phyloP scores from a whole-genome alignment of 1,140 invertebrate genomes.

The Ctenoplectra terminalis region DNA sequence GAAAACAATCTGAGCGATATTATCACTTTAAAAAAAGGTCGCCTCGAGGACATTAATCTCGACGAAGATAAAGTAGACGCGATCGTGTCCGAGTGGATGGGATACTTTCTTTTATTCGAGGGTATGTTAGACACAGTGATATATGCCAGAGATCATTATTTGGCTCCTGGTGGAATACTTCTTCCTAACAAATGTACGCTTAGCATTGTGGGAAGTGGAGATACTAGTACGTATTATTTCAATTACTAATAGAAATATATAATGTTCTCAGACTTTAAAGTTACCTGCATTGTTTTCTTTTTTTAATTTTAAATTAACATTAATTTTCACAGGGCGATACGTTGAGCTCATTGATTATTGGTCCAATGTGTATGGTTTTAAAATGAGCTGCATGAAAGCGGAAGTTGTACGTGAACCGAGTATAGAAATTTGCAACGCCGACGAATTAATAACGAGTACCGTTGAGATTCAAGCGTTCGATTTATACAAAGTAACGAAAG shows the following conservation, averaged over 20 bases:
- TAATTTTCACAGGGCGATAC: constrained; percentile 84
- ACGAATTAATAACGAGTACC: constrained; percentile 90
- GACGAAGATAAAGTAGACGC: constrained; percentile 94
- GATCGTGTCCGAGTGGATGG: constrained; percentile 99
- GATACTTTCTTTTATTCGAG: constrained; percentile 98
- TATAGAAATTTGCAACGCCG: constrained; percentile 91
- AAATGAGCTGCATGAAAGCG: constrained; percentile 96
- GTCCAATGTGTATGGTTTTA: constrained; percentile 98
- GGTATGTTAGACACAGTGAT: constrained; percentile 98
- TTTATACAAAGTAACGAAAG: constrained; percentile 91
- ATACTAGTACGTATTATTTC: constrained; percentile 86
- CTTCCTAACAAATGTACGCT: constrained; percentile 96
- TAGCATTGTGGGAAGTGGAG: constrained; percentile 94
- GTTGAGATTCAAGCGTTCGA: constrained; percentile 88
- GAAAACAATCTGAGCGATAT: constrained; percentile 90
- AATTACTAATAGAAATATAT: constrained; percentile 18
- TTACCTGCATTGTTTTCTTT: background rate
- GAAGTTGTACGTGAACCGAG: constrained; percentile 95
- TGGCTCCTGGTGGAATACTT: constrained; percentile 90
- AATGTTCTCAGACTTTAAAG: background rate
- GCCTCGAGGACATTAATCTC: constrained; percentile 94
- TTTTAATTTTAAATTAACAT: constrained; percentile 59
- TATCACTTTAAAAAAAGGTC: constrained; percentile 91
- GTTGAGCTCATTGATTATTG: constrained; percentile 92
- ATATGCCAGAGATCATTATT: constrained; percentile 95